phyloP scores from a whole-genome alignment of 2,113 vertebrate genomes.

The Antechinus stuartii region DNA sequence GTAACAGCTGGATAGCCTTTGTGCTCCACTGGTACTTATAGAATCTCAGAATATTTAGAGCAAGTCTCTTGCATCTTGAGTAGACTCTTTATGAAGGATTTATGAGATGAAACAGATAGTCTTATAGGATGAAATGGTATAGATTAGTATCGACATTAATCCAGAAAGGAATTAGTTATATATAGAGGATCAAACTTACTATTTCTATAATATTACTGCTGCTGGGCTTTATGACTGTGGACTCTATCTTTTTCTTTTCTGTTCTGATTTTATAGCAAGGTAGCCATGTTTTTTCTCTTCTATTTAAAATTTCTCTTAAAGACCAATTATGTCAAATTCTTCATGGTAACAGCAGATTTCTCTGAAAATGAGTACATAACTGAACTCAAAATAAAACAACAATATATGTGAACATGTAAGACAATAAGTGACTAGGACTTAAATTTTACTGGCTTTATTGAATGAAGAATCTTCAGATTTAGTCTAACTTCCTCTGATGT shows the following conservation, averaged over 20 bases:
- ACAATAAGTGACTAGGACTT: neutral
- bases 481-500: neutral
- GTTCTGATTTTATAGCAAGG: neutral
- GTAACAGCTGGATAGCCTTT: neutral
- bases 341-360: neutral
- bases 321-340: neutral
- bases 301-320: neutral
- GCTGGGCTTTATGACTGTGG: neutral
- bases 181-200: neutral
- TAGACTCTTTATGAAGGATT: neutral
- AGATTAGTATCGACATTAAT: neutral
- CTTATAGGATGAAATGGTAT: neutral
- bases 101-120: neutral
- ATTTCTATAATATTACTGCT: neutral
- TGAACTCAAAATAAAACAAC: neutral
- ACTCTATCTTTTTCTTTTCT: neutral
- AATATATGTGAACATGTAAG: neutral
- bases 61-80: neutral
- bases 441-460: neutral
- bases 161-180: neutral
- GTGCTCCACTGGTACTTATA: neutral
- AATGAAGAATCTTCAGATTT: neutral
- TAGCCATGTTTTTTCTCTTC: neutral
- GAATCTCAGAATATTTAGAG: neutral
- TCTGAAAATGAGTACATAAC: neutral